Base-by-base conservation (phyloP, 2,888 invertebrate genomes). In the Autographa gamma region DNA sequence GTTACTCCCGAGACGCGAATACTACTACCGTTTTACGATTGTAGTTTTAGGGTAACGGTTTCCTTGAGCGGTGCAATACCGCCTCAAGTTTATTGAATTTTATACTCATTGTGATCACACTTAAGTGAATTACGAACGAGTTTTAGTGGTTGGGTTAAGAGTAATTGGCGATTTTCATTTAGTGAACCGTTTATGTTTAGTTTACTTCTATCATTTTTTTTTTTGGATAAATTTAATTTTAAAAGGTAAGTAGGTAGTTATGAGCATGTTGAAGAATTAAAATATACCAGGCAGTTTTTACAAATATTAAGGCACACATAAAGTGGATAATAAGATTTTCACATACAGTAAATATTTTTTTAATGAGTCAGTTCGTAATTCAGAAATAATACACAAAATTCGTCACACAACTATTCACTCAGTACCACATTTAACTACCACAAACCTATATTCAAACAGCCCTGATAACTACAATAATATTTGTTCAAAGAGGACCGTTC, bases 21-120 rank as follows among this genome's bases (percentile, higher is more conserved):
- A 83, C 84, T 85, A 85, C 87, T 89, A 89, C 87, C 87, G 88
- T 88, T 93, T 93, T 92, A 94, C 93, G 93, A 93, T 91, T 93
- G 90, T 92, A 93, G 93, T 93, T 93, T 91, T 90, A 90, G 91
- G 90, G 89, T 25, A 56, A 87, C 79, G 82, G 84, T 85, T 89
- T 85, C 77, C 83, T 85, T 78, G 80, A 80, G 71, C 76, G 69
- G 60, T 31, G 80, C 78, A 80, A 79, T 84, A 75, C 84, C 76
- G 80, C 81, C 81, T 80, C 73, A 73, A 86, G 86, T 86, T 86
- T 89, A 87, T 89, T 88, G 79, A 85, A 86, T 87, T 88, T 87
- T 83, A 87, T 84, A 79, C 78, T 84, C 79, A 83, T 82, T 84
- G 69, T 79, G 73, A 85, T 81, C 71, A 76, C 71, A 73, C 76